Base-by-base conservation (phyloP, 2,113 vertebrate species). In the Cryptomyrus ogoouensis region DNA sequence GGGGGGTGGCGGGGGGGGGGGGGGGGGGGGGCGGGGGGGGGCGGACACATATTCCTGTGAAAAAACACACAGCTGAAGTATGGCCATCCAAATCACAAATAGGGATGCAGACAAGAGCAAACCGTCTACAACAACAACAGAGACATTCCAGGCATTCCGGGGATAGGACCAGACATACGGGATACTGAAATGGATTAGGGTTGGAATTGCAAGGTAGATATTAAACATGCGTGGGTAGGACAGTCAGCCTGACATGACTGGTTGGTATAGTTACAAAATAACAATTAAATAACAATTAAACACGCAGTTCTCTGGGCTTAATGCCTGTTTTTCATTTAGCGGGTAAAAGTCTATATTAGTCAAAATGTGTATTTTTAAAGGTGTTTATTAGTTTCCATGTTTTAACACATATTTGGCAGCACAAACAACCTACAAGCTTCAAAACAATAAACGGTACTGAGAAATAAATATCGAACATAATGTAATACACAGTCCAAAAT, bases 61-160 rank as follows among this genome's bases (percentile, higher is more conserved):
- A 58, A 58, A 24, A 24, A 19, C 39, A 47, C 89, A 47, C 27
- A 50, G 42, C 19, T 21, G 47, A 35, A 27, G 21, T 24, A 17
- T 1, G 31, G 88, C 10, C 15, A 3, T 31, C 17, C 3, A 12
- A 6, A n/a, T 92, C 87, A 85, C 89, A 91, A 88, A 90, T 74
- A 91, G 46, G 8, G 46, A 44, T 39, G 17, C 21, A 47, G 86
- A 42, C 15, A 52, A 35, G 31, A 56, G n/a, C 21, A 24, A 8
- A 27, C 3, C 3, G 19, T 88, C 44, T 31, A 8, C n/a, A 49
- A 7, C 53, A 19, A 19, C 52, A 35, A 27, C 44, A 42, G 42
- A 1, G 50, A 21, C 74, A 83, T 35, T 89, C 47, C 70, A 49
- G n/a, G 3, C 80, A 39, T 46, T 83, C 39, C 83, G 3, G 39